Conservation (phyloP, 1,140 invertebrate genomes). For the Heliconius nattereri region DNA sequence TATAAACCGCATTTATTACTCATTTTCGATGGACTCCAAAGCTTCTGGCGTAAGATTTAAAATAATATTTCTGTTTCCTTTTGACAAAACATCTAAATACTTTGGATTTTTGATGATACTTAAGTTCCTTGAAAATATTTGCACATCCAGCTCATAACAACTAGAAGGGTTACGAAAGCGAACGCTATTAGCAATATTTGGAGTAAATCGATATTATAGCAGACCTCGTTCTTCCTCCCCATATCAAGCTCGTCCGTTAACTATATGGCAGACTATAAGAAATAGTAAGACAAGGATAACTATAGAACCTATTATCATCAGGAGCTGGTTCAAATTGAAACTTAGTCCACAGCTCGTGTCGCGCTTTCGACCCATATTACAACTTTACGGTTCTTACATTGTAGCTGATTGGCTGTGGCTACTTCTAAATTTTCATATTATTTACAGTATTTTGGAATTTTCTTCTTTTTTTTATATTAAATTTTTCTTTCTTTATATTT, state of each 20-base stretch:
- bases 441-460: neutral
- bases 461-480: neutral
- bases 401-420: neutral
- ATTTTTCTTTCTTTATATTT: constrained; percentile 2
- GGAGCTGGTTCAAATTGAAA: constrained; percentile 59
- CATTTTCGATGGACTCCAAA: neutral
- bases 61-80: neutral
- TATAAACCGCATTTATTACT: constrained; percentile 23
- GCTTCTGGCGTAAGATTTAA: neutral
- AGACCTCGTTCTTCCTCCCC: constrained; percentile 38
- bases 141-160: constrained; percentile 67
- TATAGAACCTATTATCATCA: constrained; percentile 63
- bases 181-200: constrained; percentile 59
- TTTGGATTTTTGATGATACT: neutral
- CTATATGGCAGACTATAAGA: constrained; percentile 63
- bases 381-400: constrained; percentile 14
- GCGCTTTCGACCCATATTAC: constrained; percentile 25
- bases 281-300: constrained; percentile 64
- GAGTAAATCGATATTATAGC: constrained; percentile 53
- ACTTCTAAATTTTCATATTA: neutral
- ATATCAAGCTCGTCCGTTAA: constrained; percentile 47
- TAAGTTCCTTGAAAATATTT: constrained; percentile 58
- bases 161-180: constrained; percentile 57
- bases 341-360: constrained; percentile 40
- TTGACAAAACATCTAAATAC: neutral